Conservation (phyloP, 2,888 invertebrate genomes). For the Ditylenchus weischeri region DNA sequence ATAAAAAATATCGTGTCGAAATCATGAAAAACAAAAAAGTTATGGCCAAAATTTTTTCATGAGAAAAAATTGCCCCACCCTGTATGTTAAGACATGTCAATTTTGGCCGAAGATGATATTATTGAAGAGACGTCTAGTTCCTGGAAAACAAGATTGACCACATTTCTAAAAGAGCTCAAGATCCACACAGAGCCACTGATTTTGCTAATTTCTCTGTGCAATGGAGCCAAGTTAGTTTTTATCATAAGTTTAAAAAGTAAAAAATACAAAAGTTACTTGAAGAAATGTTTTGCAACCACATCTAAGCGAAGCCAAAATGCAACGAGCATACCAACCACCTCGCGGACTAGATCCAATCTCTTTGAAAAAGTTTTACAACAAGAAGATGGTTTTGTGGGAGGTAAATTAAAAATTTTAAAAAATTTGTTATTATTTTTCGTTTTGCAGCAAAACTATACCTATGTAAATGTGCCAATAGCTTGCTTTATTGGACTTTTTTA, state of each 20-base stretch:
- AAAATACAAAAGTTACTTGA: not conserved
- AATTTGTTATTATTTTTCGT: not conserved
- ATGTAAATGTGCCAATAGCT: constrained; percentile 1
- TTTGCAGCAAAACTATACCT: not conserved
- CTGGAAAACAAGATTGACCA: not conserved
- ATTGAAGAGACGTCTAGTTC: no score
- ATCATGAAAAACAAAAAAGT: no score
- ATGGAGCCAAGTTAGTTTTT: not conserved
- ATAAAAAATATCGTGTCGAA: no score
- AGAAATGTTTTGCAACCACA: constrained; percentile 6
- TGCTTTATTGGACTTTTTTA: not conserved
- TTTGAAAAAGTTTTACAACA: constrained; percentile 2
- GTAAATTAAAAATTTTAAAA: not conserved
- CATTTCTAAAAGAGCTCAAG: not conserved
- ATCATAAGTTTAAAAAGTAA: not conserved
- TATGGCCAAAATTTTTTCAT: no score
- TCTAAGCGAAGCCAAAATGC: not conserved
- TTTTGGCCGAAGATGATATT: no score
- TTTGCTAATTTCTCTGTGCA: constrained; percentile 1
- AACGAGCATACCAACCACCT: not conserved
- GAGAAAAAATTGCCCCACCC: no score
- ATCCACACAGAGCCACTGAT: constrained; percentile 4
- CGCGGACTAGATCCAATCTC: not conserved
- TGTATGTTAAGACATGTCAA: no score
- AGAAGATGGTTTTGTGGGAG: not conserved